A percentile compares a stretch with the other conserved stretches of the same genome.
Conservation (phyloP, 2,797 vertebrate genomes). For the Cirrhinus mrigala region DNA sequence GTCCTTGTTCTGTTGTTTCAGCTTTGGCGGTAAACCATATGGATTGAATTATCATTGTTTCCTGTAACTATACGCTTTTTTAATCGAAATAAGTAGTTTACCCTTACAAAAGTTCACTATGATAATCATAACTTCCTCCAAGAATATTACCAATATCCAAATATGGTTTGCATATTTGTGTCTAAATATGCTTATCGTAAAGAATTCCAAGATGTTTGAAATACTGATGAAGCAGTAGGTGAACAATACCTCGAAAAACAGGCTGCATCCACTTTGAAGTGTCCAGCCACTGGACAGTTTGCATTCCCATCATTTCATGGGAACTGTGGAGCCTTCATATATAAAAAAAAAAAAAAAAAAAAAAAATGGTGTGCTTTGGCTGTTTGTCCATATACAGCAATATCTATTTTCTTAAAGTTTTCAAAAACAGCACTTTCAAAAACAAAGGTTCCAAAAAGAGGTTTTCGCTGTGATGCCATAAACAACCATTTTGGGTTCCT, state of each 20-base stretch:
- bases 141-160: neutral
- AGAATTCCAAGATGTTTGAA: neutral
- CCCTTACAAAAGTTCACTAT: neutral
- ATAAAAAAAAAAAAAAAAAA: neutral
- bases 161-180: neutral
- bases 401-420: neutral
- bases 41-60: neutral
- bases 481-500: too few relatives aligned
- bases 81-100: neutral
- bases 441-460: too few relatives aligned
- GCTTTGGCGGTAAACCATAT: neutral
- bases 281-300: neutral
- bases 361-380: neutral
- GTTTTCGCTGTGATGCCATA: too few relatives aligned
- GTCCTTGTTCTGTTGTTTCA: neutral
- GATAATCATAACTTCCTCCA: neutral
- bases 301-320: neutral
- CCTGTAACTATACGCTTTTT: neutral
- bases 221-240: neutral
- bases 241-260: neutral
- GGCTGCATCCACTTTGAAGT: neutral
- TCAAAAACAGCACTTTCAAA: neutral
- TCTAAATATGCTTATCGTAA: neutral
- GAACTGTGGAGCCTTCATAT: neutral
- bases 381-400: neutral